Percentiles rank a stretch among this genome's conserved stretches.
Conservation (phyloP, 2,888 invertebrate species). For the Encarsia formosa region DNA sequence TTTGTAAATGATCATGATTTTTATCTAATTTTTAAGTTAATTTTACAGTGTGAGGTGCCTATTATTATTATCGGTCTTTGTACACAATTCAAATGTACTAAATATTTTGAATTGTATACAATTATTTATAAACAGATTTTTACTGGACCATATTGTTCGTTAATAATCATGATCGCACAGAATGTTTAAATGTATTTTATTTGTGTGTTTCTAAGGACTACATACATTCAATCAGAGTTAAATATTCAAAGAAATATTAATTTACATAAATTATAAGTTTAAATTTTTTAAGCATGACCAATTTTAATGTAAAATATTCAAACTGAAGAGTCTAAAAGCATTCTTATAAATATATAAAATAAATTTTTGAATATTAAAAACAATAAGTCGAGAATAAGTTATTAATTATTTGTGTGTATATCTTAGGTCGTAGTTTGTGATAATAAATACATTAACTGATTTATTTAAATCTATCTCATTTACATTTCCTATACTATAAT, state of each 20-base stretch:
- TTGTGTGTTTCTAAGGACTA: no score
- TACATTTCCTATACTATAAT: background rate
- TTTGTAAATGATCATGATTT: constrained; percentile 31
- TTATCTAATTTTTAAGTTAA: constrained; percentile 38
- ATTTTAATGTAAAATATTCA: no score
- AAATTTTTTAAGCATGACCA: no score
- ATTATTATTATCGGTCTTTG: constrained; percentile 34
- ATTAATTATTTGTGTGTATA: constrained; percentile 43
- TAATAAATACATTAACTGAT: constrained; percentile 47
- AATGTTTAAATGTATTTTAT: no score
- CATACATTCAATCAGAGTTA: no score
- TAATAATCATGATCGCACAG: no score
- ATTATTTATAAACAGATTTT: constrained; percentile 1
- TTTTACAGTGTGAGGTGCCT: constrained; percentile 47
- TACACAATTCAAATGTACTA: constrained; percentile 22
- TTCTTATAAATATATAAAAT: no score
- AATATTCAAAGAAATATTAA: no score
- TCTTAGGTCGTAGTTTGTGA: constrained; percentile 49
- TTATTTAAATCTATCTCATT: constrained; percentile 1
- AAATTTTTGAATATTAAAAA: no score
- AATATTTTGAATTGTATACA: constrained; percentile 21
- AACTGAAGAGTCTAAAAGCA: no score
- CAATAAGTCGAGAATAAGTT: constrained; percentile 33
- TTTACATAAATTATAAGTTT: no score
- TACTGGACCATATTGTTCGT: no score